phyloP scores from a whole-genome alignment of 2,888 invertebrate species.

The Nomada ruficornis region DNA sequence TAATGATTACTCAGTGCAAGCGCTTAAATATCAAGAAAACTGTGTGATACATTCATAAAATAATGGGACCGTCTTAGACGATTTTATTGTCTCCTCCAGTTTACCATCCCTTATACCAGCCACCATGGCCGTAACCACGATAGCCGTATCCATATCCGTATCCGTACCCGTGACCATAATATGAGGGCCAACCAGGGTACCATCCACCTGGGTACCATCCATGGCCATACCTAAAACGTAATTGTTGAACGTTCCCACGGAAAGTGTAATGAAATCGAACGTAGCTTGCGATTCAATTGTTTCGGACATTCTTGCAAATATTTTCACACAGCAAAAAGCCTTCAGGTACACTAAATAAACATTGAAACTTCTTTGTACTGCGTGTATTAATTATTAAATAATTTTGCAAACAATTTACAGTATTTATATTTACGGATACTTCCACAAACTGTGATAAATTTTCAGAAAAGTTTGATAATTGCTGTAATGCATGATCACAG shows the following conservation, averaged over 20 bases:
- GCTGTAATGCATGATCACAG: too few species aligned
- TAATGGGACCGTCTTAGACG: neutral
- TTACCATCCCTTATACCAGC: conserved; percentile 73
- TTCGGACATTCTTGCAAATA: neutral
- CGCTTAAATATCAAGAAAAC: conserved; percentile 4
- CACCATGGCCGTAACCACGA: conserved; percentile 43
- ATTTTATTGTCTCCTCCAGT: conserved; percentile 30
- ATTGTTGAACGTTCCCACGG: neutral
- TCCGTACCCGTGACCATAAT: conserved; percentile 61
- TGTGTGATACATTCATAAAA: conserved; percentile 35
- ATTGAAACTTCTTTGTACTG: too few species aligned
- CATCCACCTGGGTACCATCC: conserved; percentile 45
- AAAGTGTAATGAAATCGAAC: neutral
- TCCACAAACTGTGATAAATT: neutral
- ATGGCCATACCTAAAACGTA: conserved; percentile 62
- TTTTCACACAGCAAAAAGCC: neutral
- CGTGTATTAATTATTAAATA: too few species aligned
- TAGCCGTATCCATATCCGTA: conserved; percentile 64
- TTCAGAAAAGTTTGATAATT: neutral
- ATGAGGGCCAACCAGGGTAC: conserved; percentile 26
- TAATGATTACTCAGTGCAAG: conserved; percentile 19
- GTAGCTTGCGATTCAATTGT: neutral
- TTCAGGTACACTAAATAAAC: too few species aligned
- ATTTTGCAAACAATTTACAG: neutral
- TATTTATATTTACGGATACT: neutral